Evolutionary conservation across 1,140 invertebrate genomes (phyloP), one percentile per base, ranked within the genome.

Genomic region (Eulimnadia texana): DNA sequence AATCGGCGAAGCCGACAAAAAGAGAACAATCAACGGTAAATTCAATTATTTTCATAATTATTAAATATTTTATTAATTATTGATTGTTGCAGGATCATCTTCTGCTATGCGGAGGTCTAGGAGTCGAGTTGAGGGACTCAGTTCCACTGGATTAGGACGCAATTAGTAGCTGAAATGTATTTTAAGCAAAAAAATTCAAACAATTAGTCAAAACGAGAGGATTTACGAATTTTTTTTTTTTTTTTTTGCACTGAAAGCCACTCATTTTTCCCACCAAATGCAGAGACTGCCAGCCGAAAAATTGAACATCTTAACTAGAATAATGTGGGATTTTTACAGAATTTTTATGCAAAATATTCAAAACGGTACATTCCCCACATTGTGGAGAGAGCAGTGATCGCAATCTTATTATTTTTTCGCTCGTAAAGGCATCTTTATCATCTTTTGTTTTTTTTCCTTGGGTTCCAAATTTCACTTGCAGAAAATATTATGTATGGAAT

Each of bases 121-220:
- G 68, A 84, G 82, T 72, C 78, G 82, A 69, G 81, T 81, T 63
- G 83, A 84, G 68, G 80, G 82, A 63, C 76, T 84, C 66, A 83
- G 83, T 70, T 75, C 77, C 22, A 73, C 80, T 42, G 80, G 79
- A 13, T 23, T 54, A 27, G 33, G 33, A 42, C 33, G 33, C 16
- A 6, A 42, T 16, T 42, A 42, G 33, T 16, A 42, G 33, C 33
- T 16, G 33, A 42, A 6, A 16, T 42, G 16, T 42, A 9, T 6
- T 42, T 42, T 42, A 42, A 9, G 33, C 33, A 42, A 42, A 42
- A 42, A 42, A 42, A 42, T 16, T 9, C 33, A 42, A 54, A 54
- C 23, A 23, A 54, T 54, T 54, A 27, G 28, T 54, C n/a, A n/a
- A n/a, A n/a, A n/a, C n/a, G n/a, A n/a, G n/a, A n/a, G n/a, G n/a